Percentiles rank a stretch among this genome's conserved stretches.
Conservation (phyloP, 2,888 invertebrate species). For the Coelinius sp. region DNA sequence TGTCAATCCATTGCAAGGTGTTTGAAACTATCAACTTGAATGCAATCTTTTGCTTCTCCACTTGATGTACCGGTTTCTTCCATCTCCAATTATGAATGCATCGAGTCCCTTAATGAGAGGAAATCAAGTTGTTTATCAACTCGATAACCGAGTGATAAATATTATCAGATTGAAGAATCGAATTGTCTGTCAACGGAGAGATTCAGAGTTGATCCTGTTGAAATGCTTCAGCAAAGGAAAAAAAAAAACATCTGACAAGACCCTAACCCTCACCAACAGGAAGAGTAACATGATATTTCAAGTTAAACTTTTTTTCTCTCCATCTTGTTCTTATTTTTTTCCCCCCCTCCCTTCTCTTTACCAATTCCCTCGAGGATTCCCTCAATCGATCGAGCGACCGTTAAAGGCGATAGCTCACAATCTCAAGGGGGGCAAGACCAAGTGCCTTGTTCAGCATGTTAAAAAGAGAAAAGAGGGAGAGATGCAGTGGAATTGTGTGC, state of each 20-base stretch:
- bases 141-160: too few relatives aligned
- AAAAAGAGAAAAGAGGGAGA: not conserved
- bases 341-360: slow-evolving; percentile 31
- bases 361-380: slow-evolving; percentile 22
- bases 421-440: slow-evolving; percentile 16
- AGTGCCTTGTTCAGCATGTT: slow-evolving; percentile 3
- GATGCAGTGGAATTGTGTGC: slow-evolving; percentile 42
- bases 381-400: slow-evolving; percentile 31
- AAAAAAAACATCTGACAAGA: slow-evolving; percentile 20
- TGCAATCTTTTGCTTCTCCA: not conserved
- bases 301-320: slow-evolving; percentile 36
- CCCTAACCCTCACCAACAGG: slow-evolving; percentile 38
- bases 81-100: too few relatives aligned
- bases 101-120: too few relatives aligned
- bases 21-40: not conserved
- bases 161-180: not conserved
- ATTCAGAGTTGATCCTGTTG: slow-evolving; percentile 19
- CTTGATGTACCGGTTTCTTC: too few relatives aligned
- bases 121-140: too few relatives aligned
- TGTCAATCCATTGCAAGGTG: slow-evolving; percentile 27
- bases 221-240: slow-evolving; percentile 7
- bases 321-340: slow-evolving; percentile 22
- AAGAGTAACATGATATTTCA: slow-evolving; percentile 32
- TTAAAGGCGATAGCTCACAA: slow-evolving; percentile 33
- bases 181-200: not conserved